Evolutionary conservation across 92 coral and sea anemone genomes (phyloP), one percentile per base, ranked within the genome.

Genomic region (Epizoanthus illoricatus): DNA sequence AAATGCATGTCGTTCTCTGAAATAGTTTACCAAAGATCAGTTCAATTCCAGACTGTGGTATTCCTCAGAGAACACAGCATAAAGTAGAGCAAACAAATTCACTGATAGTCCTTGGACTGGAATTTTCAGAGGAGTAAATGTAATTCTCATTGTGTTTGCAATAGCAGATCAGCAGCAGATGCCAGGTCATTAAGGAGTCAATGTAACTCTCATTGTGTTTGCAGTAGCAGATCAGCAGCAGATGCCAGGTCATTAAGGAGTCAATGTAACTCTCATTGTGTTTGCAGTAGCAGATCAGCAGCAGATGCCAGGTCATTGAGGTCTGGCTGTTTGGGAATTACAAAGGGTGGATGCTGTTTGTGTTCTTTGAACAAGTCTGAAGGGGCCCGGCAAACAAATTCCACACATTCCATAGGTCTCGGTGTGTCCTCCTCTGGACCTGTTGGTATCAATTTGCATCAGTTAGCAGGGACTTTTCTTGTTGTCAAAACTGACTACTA

Each of bases 381-480:
- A 3, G 99, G 98, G 28, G 99, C 99, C 65, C 99, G 90, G 42
- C 99, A 97, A 73, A 97, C 99, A 91, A 97, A 97, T 70, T 97
- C 99, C 76, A 97, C 87, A 69, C 99, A 97, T 33, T 93, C 99
- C 99, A 97, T 93, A 7, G 99, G 87, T 42, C 99, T 89, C 11
- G 99, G 99, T 11, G 88, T 78, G 84, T 97, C 99, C 69, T 97
- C 99, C 42, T 97, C 99, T 13, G 99, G 99, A 47, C 99, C 99
- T 97, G 76, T 47, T 80, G 21, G 15, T 15, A 83, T 24, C 16
- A 75, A 69, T 65, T 33, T 41, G 47, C 36, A 54, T n/a, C 23
- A 7, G 56, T 43, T 68, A 21, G 60, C 42, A 42, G 43, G 41
- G 45, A 58, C 19, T 28, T 28, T 28, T 15, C 13, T 12, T 4